phyloP scores from a whole-genome alignment of 2,113 vertebrate genomes.

The Scalopus aquaticus region DNA sequence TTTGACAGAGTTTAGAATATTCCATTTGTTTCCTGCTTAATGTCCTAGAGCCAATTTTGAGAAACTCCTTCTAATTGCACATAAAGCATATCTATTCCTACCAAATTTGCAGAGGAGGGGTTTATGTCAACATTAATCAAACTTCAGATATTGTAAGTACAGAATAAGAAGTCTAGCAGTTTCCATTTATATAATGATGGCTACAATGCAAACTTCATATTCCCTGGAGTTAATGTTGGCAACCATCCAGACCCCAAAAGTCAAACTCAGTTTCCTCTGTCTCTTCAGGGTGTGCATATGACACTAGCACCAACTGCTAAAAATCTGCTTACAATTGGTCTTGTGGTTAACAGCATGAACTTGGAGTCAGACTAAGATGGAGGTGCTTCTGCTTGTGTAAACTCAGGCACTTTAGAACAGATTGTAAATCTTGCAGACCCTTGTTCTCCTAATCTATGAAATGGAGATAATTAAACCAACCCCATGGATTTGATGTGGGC shows the following conservation, averaged over 20 bases:
- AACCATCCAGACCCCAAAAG: not conserved
- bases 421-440: not conserved
- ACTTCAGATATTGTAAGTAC: not conserved
- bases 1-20: not conserved
- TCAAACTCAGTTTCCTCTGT: not conserved
- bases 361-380: not conserved
- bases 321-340: not conserved
- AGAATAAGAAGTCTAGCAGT: not conserved
- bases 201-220: not conserved
- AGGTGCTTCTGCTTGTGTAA: not conserved
- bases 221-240: not conserved
- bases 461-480: conserved; percentile 12
- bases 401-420: not conserved
- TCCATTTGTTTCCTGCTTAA: not conserved
- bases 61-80: not conserved
- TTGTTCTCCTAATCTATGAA: not conserved
- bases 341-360: not conserved
- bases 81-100: not conserved
- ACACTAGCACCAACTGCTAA: not conserved
- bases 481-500: not conserved
- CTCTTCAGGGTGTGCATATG: not conserved
- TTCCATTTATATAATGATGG: not conserved
- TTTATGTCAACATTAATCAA: not conserved
- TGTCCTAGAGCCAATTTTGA: not conserved
- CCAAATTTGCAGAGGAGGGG: not conserved